Conservation (phyloP, 2,888 invertebrate genomes). For the Microplitis manilae region DNA sequence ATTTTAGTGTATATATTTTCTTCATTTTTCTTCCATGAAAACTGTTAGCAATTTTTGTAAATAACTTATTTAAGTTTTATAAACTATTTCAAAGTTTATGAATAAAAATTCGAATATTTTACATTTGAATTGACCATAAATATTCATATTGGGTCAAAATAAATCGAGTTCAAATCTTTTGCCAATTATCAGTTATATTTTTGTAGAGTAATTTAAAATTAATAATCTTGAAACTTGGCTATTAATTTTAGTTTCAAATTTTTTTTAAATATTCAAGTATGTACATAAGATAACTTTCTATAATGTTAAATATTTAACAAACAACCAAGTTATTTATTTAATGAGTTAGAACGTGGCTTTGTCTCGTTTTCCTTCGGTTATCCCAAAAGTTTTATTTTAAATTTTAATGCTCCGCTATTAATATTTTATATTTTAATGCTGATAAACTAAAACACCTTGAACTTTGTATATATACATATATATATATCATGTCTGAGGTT, state of each 20-base stretch:
- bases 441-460: conserved; percentile 31
- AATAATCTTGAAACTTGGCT: background rate
- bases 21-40: no score
- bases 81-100: no score
- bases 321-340: background rate
- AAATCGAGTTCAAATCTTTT: no score
- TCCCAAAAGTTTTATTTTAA: background rate
- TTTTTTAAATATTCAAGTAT: background rate
- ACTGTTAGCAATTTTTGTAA: no score
- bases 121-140: no score
- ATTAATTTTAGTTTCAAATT: background rate
- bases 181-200: no score
- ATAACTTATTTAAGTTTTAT: no score
- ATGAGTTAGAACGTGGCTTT: background rate
- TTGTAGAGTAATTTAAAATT: background rate
- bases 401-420: conserved; percentile 46
- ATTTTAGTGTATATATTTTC: no score
- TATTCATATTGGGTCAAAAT: no score
- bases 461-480: background rate
- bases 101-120: no score
- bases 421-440: conserved; percentile 42
- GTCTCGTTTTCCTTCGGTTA: background rate
- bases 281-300: background rate
- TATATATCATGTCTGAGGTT: background rate
- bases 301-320: background rate